A percentile compares a stretch with the other conserved stretches of the same genome.
Conservation (phyloP, 2,888 invertebrate species). For the Stenoptilia bipunctidactyla region DNA sequence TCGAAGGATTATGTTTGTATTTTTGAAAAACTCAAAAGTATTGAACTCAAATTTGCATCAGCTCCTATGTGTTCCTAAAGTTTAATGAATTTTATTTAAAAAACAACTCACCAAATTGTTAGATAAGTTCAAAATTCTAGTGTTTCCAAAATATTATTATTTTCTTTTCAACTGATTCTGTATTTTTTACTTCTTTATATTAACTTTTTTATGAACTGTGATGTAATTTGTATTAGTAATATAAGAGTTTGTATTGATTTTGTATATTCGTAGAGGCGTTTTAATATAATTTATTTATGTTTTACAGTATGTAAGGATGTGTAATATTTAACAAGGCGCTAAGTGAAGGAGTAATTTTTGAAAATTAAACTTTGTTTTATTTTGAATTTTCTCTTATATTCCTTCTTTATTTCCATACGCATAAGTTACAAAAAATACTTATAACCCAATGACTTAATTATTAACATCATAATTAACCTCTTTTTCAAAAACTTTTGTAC, state of each 20-base stretch:
- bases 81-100: slow-evolving; percentile 35
- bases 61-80: slow-evolving; percentile 59
- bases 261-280: slow-evolving; percentile 67
- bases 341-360: slow-evolving; percentile 18
- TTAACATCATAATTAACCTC: too few species aligned
- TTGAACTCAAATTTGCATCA: slow-evolving; percentile 21
- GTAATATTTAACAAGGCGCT: slow-evolving; percentile 36
- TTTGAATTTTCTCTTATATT: too few species aligned
- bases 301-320: slow-evolving; percentile 29
- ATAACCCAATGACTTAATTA: too few species aligned
- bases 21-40: too few species aligned
- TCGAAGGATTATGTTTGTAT: too few species aligned
- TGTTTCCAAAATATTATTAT: slow-evolving; percentile 30
- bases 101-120: slow-evolving; percentile 34
- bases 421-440: too few species aligned
- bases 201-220: slow-evolving; percentile 71
- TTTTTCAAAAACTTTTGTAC: too few species aligned
- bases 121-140: slow-evolving; percentile 36
- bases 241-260: slow-evolving; percentile 66
- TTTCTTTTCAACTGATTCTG: slow-evolving; percentile 30
- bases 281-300: slow-evolving; percentile 67
- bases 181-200: slow-evolving; percentile 45
- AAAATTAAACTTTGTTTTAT: slow-evolving; percentile 3
- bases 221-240: slow-evolving; percentile 69
- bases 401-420: too few species aligned